Base-by-base conservation (phyloP, 2,888 invertebrate species). In the Agrochola macilenta region DNA sequence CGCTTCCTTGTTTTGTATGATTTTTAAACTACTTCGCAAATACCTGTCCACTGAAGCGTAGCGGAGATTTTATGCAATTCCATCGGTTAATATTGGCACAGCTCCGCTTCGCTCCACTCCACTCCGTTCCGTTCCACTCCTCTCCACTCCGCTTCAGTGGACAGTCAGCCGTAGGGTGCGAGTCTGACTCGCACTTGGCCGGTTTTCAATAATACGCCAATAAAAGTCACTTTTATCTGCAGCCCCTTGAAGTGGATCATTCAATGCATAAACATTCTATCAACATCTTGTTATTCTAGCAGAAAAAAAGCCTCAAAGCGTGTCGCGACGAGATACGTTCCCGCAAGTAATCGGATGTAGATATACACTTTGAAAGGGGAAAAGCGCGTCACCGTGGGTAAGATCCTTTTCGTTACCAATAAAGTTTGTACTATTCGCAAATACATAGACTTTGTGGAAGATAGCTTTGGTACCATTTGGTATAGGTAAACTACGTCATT, bases 401-500 rank as follows among this genome's bases (percentile, higher is more conserved):
- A 80, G 20, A 68, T 30, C 63, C 0, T 49, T 80, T 74, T 74
- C 79, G 26, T n/a, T 79, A 5, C 9, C 39, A 35, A 80, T 74
- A 80, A 74, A 30, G 39, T 17, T 54, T 49, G 0, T 49, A 49
- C 17, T 26, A 23, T 58, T 58, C 26, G 58, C 14, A 30, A 64
- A 63, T 64, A 17, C 0, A 57, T 12, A 49, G 2, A 39, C 57
- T 63, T 57, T 23, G 9, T 54, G 43, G 23, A 17, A 52, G 30
- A 3, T 17, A n/a, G 23, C 52, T 52, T 52, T 52, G 23, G 20
- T 52, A 52, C 20, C 20, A 52, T 52, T 52, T 20, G 54, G 5
- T 23, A 49, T 23, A 30, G 9, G 23, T 68, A 14, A 49, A 49
- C 12, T 23, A 20, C 4, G 20, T 46, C 11, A 66, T 7, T 17